Base-by-base conservation (phyloP, 2,113 vertebrate species). In the Mobula birostris region DNA sequence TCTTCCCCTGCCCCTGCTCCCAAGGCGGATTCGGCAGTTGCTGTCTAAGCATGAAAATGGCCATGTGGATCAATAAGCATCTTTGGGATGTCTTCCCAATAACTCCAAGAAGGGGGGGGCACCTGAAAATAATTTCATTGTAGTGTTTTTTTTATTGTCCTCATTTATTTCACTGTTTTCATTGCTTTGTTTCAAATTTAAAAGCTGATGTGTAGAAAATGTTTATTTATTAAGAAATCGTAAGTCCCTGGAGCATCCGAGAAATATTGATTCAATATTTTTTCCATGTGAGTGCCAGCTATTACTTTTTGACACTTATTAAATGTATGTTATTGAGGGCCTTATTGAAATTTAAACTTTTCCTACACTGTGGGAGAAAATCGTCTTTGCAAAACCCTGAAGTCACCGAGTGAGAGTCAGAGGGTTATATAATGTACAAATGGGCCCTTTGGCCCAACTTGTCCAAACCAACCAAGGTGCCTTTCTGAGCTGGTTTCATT, bases 231-330 rank as follows among this genome's bases (percentile, higher is more conserved):
- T 85, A 58, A 85, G 82, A 58, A 29, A 29, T 88, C 85, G 14
- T n/a, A 88, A 36, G 14, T 29, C 83, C 85, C 83, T 87, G 83
- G 56, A 63, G 85, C 85, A 66, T 61, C 58, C 63, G 12, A n/a
- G 58, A 66, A 88, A 88, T 61, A 88, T 88, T 88, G 63, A 88
- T 66, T 66, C 58, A n/a, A 66, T 88, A 66, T n/a, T 32, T 88
- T 32, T 58, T 83, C 80, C 21, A 24, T 24, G 24, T 48, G 21
- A 2, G 85, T 32, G 58, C 66, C 85, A 63, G 85, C 29, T 61
- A 32, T n/a, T 66, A n/a, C 12, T 29, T 32, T 88, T 88, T 88
- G 27, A 15, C 15, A 12, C 24, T 29, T 88, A 66, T 88, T 88
- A 88, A 29, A 14, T 27, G 63, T 63, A n/a, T 29, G 27, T n/a